A percentile compares a stretch with the other conserved stretches of the same genome.
Conservation (phyloP, 2,888 invertebrate genomes). For the Lithosia quadra region DNA sequence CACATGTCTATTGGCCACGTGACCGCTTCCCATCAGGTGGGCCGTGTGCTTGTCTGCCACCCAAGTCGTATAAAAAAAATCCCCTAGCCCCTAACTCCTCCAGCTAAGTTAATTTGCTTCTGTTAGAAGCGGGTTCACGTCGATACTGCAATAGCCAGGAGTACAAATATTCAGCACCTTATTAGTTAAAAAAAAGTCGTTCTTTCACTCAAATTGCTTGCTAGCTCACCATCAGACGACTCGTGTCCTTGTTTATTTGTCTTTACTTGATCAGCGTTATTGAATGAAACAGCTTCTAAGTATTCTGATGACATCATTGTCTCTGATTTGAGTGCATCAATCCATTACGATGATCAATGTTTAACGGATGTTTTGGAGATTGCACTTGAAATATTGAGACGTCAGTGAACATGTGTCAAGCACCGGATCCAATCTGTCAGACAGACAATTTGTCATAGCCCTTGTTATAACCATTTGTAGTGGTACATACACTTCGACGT, state of each 20-base stretch:
- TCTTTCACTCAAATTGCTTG: no score
- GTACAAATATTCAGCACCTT: no score
- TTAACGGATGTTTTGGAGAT: slow-evolving; percentile 11
- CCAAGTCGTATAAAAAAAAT: no score
- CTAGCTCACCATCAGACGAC: no score
- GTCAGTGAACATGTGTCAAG: slow-evolving; percentile 1
- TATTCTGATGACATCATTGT: slow-evolving; percentile 15
- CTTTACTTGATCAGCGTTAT: not conserved
- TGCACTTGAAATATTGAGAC: slow-evolving; percentile 15
- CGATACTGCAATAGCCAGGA: no score
- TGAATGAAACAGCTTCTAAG: not conserved
- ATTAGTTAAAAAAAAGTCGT: no score
- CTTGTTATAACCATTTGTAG: not conserved
- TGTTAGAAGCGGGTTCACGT: no score
- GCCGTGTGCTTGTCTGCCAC: no score
- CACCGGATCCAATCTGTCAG: not conserved
- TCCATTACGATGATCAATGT: slow-evolving; percentile 5
- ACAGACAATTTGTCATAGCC: slow-evolving; percentile 8
- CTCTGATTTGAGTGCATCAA: slow-evolving; percentile 9
- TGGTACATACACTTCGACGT: not conserved
- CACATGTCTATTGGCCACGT: no score
- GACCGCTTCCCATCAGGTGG: no score
- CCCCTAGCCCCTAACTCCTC: no score
- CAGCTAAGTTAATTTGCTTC: no score
- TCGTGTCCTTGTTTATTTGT: not conserved